Conservation (phyloP, 2,888 invertebrate genomes). For the Choristoneura rosaceana region DNA sequence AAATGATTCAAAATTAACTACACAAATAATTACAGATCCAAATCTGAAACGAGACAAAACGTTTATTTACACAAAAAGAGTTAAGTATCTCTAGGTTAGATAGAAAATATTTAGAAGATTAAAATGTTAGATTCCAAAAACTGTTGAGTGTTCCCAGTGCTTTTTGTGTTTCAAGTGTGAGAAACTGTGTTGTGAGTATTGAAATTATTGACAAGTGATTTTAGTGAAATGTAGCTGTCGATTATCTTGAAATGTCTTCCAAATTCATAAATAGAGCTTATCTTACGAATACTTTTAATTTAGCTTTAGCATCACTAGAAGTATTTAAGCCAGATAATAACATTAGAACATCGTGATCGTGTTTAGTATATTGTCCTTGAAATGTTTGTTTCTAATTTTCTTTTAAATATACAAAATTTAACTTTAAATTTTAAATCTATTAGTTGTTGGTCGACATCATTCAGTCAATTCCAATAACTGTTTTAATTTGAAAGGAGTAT, state of each 20-base stretch:
- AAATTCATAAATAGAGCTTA: not conserved
- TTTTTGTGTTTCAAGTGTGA: constrained; percentile 15
- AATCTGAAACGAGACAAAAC: constrained; percentile 82
- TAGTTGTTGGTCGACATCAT: too few relatives aligned
- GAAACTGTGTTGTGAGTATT: constrained; percentile 7
- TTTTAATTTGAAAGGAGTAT: too few relatives aligned
- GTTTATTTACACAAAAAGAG: constrained; percentile 83
- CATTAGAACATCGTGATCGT: too few relatives aligned
- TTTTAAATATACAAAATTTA: too few relatives aligned
- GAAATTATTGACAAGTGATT: not conserved
- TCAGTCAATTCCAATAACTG: too few relatives aligned
- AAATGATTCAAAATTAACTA: constrained; percentile 74
- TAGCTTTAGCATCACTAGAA: too few relatives aligned
- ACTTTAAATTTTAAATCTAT: too few relatives aligned
- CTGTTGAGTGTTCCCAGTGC: constrained; percentile 49
- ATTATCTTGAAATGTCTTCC: not conserved
- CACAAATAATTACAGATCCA: constrained; percentile 81
- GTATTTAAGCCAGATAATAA: too few relatives aligned
- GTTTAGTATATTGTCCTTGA: too few relatives aligned
- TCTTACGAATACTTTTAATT: too few relatives aligned
- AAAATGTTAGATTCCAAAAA: constrained; percentile 70
- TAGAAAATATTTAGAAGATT: constrained; percentile 84
- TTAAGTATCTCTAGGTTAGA: constrained; percentile 82
- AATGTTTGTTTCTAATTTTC: too few relatives aligned
- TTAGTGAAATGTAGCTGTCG: not conserved